phyloP scores from a whole-genome alignment of 2,113 vertebrate genomes.

The Crotalus horridus region DNA sequence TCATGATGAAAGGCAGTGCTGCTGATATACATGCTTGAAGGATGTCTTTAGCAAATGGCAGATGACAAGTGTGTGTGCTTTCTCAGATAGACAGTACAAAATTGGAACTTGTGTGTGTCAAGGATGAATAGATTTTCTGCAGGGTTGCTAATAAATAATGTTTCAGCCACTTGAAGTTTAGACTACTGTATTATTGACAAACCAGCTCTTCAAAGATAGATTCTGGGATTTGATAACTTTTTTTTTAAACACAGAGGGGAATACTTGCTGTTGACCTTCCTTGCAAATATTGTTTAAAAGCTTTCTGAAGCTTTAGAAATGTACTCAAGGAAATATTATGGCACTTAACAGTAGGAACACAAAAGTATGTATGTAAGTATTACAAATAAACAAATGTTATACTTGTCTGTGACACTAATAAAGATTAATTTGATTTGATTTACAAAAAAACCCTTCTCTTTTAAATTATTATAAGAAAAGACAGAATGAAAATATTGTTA shows the following conservation, averaged over 20 bases:
- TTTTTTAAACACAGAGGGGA: neutral
- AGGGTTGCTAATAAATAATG: constrained; percentile 36
- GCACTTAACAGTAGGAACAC: neutral
- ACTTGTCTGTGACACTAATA: neutral
- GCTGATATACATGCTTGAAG: constrained; percentile 14
- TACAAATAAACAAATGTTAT: neutral
- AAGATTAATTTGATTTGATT: neutral
- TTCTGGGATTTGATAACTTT: neutral
- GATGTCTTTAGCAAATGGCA: constrained; percentile 29
- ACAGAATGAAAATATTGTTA: neutral
- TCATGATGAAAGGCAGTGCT: constrained; percentile 29
- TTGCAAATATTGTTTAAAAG: neutral
- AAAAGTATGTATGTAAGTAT: neutral
- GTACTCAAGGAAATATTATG: neutral
- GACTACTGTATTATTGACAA: constrained; percentile 41
- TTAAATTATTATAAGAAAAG: neutral
- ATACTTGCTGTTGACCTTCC: neutral
- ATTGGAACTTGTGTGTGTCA: constrained; percentile 46
- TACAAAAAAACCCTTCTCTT: neutral
- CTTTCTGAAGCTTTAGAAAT: neutral
- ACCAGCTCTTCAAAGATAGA: neutral
- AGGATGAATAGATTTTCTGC: constrained; percentile 50
- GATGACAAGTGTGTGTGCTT: constrained; percentile 26
- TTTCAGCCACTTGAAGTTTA: constrained; percentile 41
- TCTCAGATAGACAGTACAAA: constrained; percentile 39